Conservation (phyloP, 1,140 invertebrate genomes). For the Sweltsa coloradensis region DNA sequence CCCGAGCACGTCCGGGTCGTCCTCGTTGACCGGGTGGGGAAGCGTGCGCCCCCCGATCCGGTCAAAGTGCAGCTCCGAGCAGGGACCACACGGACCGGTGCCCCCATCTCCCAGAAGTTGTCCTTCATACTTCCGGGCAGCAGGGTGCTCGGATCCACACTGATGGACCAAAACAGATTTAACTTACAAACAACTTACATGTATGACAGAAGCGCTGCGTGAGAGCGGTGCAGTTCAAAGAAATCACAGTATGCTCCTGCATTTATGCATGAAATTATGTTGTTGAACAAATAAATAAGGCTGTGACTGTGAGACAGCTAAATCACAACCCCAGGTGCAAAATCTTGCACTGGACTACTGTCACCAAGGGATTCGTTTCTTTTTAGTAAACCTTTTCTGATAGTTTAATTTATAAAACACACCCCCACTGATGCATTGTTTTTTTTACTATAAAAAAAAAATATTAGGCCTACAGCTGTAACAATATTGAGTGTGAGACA, state of each 20-base stretch:
- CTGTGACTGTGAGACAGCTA: no score
- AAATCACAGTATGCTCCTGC: no score
- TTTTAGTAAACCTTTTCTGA: background rate
- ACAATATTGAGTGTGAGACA: no score
- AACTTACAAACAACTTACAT: background rate
- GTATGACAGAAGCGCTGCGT: constrained; percentile 9
- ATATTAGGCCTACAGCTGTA: no score
- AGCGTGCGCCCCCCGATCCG: constrained; percentile 87
- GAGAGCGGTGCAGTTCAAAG: constrained; percentile 1
- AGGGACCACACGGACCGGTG: constrained; percentile 97
- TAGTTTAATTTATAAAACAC: background rate
- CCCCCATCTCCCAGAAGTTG: constrained; percentile 99
- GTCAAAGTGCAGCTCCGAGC: constrained; percentile 98
- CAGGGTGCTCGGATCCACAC: constrained; percentile 64
- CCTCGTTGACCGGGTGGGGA: constrained; percentile 88
- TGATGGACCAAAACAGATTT: constrained; percentile 35
- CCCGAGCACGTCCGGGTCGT: constrained; percentile 97
- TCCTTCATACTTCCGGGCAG: constrained; percentile 97
- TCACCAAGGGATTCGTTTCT: background rate
- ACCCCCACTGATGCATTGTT: background rate
- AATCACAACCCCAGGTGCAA: background rate
- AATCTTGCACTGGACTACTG: background rate
- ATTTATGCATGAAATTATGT: no score
- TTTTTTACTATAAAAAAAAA: no score
- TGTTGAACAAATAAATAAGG: background rate